Conservation (phyloP, 2,888 invertebrate genomes). For the Spialia ferax region DNA sequence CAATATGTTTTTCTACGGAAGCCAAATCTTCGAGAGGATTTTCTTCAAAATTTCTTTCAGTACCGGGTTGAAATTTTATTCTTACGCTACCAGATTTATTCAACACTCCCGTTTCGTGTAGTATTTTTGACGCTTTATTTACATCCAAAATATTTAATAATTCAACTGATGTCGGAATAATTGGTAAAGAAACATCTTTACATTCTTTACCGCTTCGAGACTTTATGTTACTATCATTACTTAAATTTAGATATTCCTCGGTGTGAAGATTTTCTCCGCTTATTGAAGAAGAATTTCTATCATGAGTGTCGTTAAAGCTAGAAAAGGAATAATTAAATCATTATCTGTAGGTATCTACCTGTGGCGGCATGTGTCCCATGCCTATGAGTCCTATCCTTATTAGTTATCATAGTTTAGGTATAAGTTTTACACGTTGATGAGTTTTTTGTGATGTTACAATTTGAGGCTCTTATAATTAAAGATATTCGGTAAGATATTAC, state of each 20-base stretch:
- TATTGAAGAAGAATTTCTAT: conserved; percentile 1
- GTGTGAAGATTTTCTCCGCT: not conserved
- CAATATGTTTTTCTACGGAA: not conserved
- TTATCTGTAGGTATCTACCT: not conserved
- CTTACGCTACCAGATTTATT: not conserved
- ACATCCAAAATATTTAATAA: conserved; percentile 28
- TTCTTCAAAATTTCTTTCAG: not conserved
- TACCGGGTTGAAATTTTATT: not conserved
- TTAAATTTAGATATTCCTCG: not conserved
- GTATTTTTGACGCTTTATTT: not conserved
- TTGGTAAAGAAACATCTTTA: not conserved
- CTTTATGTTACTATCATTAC: not conserved
- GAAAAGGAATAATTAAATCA: conserved; percentile 1
- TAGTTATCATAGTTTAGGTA: too few species aligned
- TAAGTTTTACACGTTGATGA: too few species aligned
- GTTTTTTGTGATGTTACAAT: too few species aligned
- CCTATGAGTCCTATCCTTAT: too few species aligned
- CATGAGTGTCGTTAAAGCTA: conserved; percentile 38
- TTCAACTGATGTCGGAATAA: conserved; percentile 27
- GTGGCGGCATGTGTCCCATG: too few species aligned
- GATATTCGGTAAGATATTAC: too few species aligned
- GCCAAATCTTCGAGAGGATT: not conserved
- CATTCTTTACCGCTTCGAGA: not conserved
- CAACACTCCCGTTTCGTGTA: not conserved
- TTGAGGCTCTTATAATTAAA: too few species aligned